Evolutionary conservation across 1,140 invertebrate species (phyloP).

Genomic region (Pseudomyrmex concolor): DNA sequence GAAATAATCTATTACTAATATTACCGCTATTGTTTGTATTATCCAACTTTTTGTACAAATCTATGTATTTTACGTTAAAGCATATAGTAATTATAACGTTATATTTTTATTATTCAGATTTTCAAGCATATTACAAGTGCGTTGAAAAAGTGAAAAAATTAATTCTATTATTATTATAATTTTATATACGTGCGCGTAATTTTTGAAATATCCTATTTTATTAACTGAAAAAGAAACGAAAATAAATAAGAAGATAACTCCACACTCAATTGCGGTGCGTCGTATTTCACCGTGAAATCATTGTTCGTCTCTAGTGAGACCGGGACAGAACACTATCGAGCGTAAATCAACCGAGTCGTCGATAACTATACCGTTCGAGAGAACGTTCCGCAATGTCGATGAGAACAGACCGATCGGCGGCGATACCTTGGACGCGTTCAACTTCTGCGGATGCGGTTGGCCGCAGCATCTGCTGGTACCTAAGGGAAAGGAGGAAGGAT

Average conservation of each 20-base stretch:
- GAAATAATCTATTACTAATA: background rate
- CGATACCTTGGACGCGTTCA: constrained; percentile 86
- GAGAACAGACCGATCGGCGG: constrained; percentile 85
- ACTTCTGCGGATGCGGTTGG: constrained; percentile 95
- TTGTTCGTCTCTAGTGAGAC: constrained; percentile 84
- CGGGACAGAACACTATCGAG: constrained; percentile 88
- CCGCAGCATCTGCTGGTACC: constrained; percentile 93
- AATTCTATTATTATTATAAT: too few relatives aligned
- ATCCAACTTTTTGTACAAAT: background rate
- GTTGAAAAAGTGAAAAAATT: too few relatives aligned
- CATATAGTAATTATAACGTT: background rate
- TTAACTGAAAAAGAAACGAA: too few relatives aligned
- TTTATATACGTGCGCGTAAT: background rate
- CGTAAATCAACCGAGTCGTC: constrained; percentile 88
- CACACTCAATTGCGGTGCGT: background rate
- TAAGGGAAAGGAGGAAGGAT: constrained; percentile 89
- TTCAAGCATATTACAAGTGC: too few relatives aligned
- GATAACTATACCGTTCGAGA: constrained; percentile 90
- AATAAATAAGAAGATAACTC: background rate
- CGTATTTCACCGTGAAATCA: background rate
- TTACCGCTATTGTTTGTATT: background rate
- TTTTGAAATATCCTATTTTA: background rate
- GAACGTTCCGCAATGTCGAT: constrained; percentile 88
- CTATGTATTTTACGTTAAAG: too few relatives aligned
- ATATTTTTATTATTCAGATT: background rate